A percentile compares a stretch with the other conserved stretches of the same genome.
phyloP scores from a whole-genome alignment of 2,797 vertebrate species.

The Hoplostethus mediterraneus region DNA sequence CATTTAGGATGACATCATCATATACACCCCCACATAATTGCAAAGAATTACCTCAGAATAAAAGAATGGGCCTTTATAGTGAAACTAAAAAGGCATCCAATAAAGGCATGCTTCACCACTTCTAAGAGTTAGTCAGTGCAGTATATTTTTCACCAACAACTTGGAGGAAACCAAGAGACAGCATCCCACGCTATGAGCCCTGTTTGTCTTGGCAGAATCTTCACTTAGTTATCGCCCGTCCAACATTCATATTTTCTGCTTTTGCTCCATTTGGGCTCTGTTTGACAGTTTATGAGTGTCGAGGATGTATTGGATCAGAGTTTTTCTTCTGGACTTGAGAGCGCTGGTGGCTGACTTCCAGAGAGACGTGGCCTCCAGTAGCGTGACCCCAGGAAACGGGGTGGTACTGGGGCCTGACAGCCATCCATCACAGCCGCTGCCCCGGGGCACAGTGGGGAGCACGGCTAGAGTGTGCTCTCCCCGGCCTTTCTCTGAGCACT shows the following conservation, averaged over 20 bases:
- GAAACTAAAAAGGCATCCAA: constrained; percentile 42
- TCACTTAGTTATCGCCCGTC: constrained; percentile 57
- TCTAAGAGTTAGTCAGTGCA: constrained; percentile 50
- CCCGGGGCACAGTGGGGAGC: constrained; percentile 50
- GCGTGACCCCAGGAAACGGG: constrained; percentile 64
- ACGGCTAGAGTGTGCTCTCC: constrained; percentile 9
- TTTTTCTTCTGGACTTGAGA: constrained; percentile 61
- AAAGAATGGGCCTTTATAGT: constrained; percentile 52
- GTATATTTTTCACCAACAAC: constrained; percentile 47
- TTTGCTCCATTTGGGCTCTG: constrained; percentile 42
- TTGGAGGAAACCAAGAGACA: constrained; percentile 46
- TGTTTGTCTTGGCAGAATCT: constrained; percentile 66
- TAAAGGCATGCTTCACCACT: constrained; percentile 66
- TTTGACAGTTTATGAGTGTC: constrained; percentile 57
- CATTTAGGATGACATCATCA: constrained; percentile 61
- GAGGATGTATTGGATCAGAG: constrained; percentile 58
- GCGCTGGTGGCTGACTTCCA: constrained; percentile 51
- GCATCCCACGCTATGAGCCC: constrained; percentile 35
- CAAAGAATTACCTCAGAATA: constrained; percentile 62
- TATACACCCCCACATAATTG: constrained; percentile 47
- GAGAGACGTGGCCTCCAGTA: constrained; percentile 56
- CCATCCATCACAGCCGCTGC: constrained; percentile 62
- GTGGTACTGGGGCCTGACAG: constrained; percentile 50
- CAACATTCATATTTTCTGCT: constrained; percentile 61
- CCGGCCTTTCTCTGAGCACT: constrained; percentile 22